A percentile compares a stretch with the other conserved stretches of the same genome.
These are phyloP conservation scores for Acrobasis suavella DNA, from an alignment of 2,888 invertebrate species.

Conservation along the genomic window DNA sequence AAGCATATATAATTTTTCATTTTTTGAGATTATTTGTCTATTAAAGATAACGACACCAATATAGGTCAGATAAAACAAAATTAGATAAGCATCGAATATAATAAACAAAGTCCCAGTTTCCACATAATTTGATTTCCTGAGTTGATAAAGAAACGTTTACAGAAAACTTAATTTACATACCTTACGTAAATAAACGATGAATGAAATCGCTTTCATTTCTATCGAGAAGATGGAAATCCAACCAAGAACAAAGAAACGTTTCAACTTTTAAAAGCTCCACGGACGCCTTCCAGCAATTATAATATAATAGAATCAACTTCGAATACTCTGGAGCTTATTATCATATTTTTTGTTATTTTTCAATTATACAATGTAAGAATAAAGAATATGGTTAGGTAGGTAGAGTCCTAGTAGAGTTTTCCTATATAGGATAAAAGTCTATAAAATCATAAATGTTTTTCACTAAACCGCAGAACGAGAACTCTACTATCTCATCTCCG, in stretches of 20 bases:
- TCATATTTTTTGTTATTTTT: constrained; percentile 8
- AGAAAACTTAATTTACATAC: constrained; percentile 22
- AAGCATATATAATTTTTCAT: too few species aligned
- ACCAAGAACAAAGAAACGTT: constrained; percentile 49
- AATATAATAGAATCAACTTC: constrained; percentile 45
- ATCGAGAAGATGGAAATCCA: constrained; percentile 44
- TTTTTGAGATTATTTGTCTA: neutral
- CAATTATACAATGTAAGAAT: neutral
- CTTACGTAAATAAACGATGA: constrained; percentile 33
- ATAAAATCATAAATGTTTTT: too few species aligned
- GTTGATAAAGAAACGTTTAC: constrained; percentile 19
- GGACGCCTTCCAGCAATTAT: constrained; percentile 50
- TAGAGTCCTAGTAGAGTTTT: too few species aligned
- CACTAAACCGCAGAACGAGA: too few species aligned
- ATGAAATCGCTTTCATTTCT: constrained; percentile 33
- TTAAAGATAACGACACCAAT: too few species aligned
- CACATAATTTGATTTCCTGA: constrained; percentile 6
- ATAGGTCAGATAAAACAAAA: neutral
- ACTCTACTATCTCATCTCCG: too few species aligned
- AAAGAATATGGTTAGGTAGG: too few species aligned
- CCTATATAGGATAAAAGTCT: too few species aligned
- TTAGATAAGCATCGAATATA: neutral
- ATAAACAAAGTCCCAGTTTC: neutral
- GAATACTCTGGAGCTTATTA: constrained; percentile 27
- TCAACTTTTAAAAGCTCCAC: constrained; percentile 46